phyloP scores from a whole-genome alignment of 1,140 invertebrate genomes.

The Schlechtendalia chinensis region DNA sequence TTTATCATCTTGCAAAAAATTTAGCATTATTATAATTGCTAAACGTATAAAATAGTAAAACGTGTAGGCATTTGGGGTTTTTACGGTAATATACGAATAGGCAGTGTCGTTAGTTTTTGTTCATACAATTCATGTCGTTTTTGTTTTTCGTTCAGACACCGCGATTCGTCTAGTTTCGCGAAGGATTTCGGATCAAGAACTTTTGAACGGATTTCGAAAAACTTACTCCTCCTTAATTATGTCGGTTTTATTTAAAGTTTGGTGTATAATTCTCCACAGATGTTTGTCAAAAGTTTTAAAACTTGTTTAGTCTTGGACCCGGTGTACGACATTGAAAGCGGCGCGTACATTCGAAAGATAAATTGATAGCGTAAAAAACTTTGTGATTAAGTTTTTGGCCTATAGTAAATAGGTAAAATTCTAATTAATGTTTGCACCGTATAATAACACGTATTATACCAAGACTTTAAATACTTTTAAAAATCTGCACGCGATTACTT shows the following conservation, averaged over 20 bases:
- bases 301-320: constrained; percentile 10
- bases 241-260: constrained; percentile 6
- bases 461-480: no score
- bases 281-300: constrained; percentile 32
- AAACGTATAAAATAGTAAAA: no score
- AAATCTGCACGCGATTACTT: no score
- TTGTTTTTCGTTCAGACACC: background rate
- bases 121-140: no score
- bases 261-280: constrained; percentile 11
- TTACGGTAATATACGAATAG: no score
- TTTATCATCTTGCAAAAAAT: no score
- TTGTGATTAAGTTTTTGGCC: background rate
- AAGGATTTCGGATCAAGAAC: background rate
- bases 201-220: background rate
- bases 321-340: background rate
- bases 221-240: background rate
- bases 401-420: background rate
- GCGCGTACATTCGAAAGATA: constrained; percentile 7
- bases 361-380: constrained; percentile 9
- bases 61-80: no score
- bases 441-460: no score
- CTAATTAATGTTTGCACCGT: background rate
- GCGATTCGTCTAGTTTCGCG: background rate
- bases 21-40: no score
- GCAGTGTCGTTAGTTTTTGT: no score